Evolutionary conservation across 2,888 invertebrate species (phyloP).

Genomic region (Acanthococcus lagerstroemiae): DNA sequence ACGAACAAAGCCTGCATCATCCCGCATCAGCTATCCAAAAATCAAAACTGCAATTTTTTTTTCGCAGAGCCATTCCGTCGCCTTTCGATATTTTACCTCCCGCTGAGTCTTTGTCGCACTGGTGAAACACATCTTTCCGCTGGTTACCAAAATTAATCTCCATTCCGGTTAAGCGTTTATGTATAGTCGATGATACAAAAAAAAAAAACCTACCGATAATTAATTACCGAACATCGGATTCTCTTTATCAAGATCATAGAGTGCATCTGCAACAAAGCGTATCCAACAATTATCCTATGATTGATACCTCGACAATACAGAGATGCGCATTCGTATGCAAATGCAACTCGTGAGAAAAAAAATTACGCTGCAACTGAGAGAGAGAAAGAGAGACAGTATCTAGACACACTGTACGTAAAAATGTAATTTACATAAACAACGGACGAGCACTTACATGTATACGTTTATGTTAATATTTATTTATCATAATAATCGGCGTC

Average conservation of each 20-base stretch:
- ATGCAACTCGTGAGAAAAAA: constrained; percentile 24
- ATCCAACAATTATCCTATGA: constrained; percentile 28
- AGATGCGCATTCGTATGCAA: constrained; percentile 20
- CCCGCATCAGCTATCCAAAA: too few relatives aligned
- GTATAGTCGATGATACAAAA: neutral
- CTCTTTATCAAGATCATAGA: constrained; percentile 2
- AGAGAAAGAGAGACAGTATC: too few relatives aligned
- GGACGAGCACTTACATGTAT: constrained; percentile 1
- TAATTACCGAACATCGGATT: neutral
- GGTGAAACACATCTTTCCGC: neutral
- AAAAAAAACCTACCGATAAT: neutral
- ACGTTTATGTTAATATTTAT: constrained; percentile 25
- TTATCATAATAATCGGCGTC: constrained; percentile 26
- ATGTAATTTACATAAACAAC: constrained; percentile 26
- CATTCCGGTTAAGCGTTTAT: neutral
- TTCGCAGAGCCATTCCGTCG: too few relatives aligned
- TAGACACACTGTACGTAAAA: neutral
- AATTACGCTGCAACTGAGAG: neutral
- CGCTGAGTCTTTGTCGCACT: neutral
- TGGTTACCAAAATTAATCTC: neutral
- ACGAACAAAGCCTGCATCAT: too few relatives aligned
- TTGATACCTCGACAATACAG: constrained; percentile 19
- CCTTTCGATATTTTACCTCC: neutral
- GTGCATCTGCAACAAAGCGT: constrained; percentile 21
- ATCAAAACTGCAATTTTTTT: too few relatives aligned